Evolutionary conservation across 2,888 invertebrate genomes (phyloP), one percentile per base, ranked within the genome.

Genomic region (Orthonychiurus folsomi): DNA sequence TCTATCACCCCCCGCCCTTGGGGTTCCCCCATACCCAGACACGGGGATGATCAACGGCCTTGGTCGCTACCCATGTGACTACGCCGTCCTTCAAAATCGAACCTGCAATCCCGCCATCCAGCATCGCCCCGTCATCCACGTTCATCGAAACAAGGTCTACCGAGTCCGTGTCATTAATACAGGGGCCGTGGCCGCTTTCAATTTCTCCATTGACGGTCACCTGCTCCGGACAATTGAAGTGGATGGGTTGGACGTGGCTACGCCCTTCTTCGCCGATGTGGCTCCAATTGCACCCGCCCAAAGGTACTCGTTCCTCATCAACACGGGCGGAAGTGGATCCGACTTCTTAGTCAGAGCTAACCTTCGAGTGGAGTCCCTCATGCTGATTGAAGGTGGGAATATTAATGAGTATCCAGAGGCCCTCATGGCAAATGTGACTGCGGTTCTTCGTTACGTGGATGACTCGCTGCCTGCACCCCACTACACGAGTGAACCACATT

Each of bases 191-290:
- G 48, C 65, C 3, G 27, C 63, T 1, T 70, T 66, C 60, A 64
- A 66, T 21, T 65, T 70, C 54, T 65, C 69, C 18, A 69, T 70
- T 52, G 70, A 70, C 37, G 63, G 63, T 0, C 70, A 68, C 50
- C 28, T 5, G 1, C 26, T 70, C 12, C 15, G 54, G 3, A 27
- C 63, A 1, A 69, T 70, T 58, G 70, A 70, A 58, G 64, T 55
- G 1, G 70, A 70, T 50, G 69, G 69, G 2, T 50, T 67, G 15
- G 65, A 66, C 21, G 47, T 50, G 15, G 55, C 61, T 1, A 37
- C 15, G 2, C 61, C 63, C 0, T 63, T 61, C 1, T 20, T 18
- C 1, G 62, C 59, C 0, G 64, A 70, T 50, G 47, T 56, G 3
- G 65, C 56, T 5, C 3, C 56, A 0, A 56, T 70, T 2, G 60